phyloP scores from a whole-genome alignment of 2,888 invertebrate genomes.

The Laothoe populi region DNA sequence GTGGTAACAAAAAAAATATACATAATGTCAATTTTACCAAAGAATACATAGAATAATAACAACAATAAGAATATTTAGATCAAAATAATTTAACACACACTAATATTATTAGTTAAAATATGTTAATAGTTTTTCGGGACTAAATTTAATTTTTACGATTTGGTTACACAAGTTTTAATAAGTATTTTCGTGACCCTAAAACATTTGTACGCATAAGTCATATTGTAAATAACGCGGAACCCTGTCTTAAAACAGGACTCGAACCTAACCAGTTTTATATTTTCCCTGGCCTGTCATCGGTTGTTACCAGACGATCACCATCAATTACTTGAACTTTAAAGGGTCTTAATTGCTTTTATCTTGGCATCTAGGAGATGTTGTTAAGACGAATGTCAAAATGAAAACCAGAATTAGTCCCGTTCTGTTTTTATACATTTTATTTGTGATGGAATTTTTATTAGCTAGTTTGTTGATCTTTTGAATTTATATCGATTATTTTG shows the following conservation, averaged over 20 bases:
- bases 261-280: slow-evolving; percentile 35
- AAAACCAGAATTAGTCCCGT: slow-evolving; percentile 38
- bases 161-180: too few relatives aligned
- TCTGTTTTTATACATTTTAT: slow-evolving; percentile 31
- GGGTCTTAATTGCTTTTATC: slow-evolving; percentile 70
- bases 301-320: slow-evolving; percentile 46
- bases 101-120: too few relatives aligned
- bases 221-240: background rate
- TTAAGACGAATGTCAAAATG: slow-evolving; percentile 50
- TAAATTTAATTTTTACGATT: too few relatives aligned
- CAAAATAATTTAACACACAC: too few relatives aligned
- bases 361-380: slow-evolving; percentile 55
- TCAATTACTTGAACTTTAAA: slow-evolving; percentile 61
- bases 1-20: too few relatives aligned
- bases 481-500: slow-evolving; percentile 14
- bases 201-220: too few relatives aligned
- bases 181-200: too few relatives aligned
- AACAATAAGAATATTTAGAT: too few relatives aligned
- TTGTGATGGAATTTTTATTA: slow-evolving; percentile 25
- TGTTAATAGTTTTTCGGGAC: too few relatives aligned
- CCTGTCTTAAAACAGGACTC: background rate
- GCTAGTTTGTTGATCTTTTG: slow-evolving; percentile 16
- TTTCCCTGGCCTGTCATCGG: slow-evolving; percentile 43
- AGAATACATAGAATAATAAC: too few relatives aligned
- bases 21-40: too few relatives aligned